Evolutionary conservation across 2,888 invertebrate species (phyloP).

Genomic region (Bombylius major): DNA sequence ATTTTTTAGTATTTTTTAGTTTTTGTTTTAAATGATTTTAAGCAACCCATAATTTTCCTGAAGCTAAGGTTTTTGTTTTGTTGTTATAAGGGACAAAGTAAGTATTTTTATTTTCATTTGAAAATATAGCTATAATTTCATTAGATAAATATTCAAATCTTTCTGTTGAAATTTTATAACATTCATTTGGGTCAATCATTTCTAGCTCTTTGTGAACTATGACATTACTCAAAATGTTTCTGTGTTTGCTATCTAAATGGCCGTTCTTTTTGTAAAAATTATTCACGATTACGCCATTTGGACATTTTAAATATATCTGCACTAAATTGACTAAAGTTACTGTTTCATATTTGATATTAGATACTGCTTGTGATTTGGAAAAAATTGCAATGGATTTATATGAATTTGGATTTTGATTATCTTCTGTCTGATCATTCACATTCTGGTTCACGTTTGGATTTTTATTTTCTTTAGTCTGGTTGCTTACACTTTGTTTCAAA

Average conservation of each 20-base stretch:
- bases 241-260: neutral
- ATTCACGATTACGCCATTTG: neutral
- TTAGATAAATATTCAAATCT: neutral
- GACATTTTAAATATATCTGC: neutral
- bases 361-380: too few relatives aligned
- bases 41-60: neutral
- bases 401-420: too few relatives aligned
- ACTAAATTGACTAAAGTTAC: too few relatives aligned
- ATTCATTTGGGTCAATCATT: neutral
- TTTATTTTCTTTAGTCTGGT: too few relatives aligned
- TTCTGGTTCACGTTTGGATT: too few relatives aligned
- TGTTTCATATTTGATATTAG: too few relatives aligned
- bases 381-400: too few relatives aligned
- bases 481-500: too few relatives aligned
- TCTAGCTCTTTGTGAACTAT: neutral
- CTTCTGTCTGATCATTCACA: too few relatives aligned
- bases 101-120: neutral
- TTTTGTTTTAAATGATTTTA: constrained; percentile 1
- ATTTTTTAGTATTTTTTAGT: neutral
- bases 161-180: neutral
- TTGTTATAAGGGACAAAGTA: constrained; percentile 2
- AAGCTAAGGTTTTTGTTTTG: neutral
- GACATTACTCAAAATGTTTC: neutral
- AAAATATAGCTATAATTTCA: neutral
- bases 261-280: neutral